These are phyloP conservation scores for Peromyscus attwateri DNA, from an alignment of 2,797 vertebrate genomes.

Conservation along the genomic window DNA sequence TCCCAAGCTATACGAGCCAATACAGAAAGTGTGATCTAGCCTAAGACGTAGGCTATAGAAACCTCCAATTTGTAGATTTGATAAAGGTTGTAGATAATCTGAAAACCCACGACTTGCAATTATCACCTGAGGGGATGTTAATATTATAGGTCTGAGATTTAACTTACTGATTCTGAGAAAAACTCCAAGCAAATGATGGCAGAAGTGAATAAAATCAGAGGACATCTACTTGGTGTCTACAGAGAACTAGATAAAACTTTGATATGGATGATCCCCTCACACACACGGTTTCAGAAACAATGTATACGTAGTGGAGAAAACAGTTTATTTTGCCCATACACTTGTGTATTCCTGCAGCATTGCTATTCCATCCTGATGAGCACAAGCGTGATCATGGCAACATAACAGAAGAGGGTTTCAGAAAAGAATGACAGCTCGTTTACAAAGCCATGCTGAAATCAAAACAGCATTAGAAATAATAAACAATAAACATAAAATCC, in stretches of 20 bases:
- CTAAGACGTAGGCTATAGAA: not conserved
- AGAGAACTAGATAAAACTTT: not conserved
- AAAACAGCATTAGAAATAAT: not conserved
- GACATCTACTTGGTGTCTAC: not conserved
- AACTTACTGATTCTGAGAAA: not conserved
- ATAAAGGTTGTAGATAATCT: not conserved
- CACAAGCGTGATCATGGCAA: not conserved
- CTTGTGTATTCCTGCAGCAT: not conserved
- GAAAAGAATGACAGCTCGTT: conserved; percentile 30
- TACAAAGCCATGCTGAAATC: not conserved
- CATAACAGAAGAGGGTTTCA: not conserved
- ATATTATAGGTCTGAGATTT: not conserved
- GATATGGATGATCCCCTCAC: not conserved
- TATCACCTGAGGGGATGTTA: not conserved
- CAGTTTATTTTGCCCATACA: not conserved
- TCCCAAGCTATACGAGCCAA: not conserved
- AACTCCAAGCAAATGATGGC: not conserved
- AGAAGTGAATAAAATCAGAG: not conserved
- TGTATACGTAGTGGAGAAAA: not conserved
- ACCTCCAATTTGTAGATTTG: not conserved
- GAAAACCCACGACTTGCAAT: not conserved
- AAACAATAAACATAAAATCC: conserved; percentile 27
- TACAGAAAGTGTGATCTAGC: not conserved
- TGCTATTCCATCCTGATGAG: not conserved
- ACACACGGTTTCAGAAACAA: not conserved